Percentiles rank a stretch among this genome's conserved stretches.
Evolutionary conservation across 1,140 invertebrate species (phyloP).

Genomic region (Heliconius eleuchia): DNA sequence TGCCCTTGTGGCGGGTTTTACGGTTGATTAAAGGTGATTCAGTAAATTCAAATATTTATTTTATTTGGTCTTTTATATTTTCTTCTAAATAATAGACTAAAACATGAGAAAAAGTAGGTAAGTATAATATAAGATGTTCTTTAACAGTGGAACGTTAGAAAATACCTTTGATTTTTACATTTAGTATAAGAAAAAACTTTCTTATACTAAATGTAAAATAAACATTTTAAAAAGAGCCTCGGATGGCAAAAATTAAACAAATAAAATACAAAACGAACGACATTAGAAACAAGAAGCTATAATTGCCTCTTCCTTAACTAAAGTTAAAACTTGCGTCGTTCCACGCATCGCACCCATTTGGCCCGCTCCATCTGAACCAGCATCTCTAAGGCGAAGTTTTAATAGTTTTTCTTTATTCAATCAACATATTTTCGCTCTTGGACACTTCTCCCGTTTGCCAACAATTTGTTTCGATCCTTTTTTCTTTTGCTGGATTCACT

Average conservation of each 20-base stretch:
- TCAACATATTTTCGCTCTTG: slow-evolving; percentile 80
- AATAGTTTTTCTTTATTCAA: slow-evolving; percentile 81
- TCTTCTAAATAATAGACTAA: background rate
- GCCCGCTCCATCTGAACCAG: slow-evolving; percentile 62
- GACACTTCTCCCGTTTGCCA: slow-evolving; percentile 77
- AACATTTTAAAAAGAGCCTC: background rate
- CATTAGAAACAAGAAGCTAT: slow-evolving; percentile 41
- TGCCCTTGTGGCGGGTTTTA: background rate
- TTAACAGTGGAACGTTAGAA: background rate
- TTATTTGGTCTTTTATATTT: background rate
- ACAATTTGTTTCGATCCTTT: slow-evolving; percentile 77
- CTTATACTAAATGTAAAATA: too few species aligned
- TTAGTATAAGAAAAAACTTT: slow-evolving; percentile 3
- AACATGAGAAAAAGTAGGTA: background rate
- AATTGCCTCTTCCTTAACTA: slow-evolving; percentile 44
- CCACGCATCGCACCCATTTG: slow-evolving; percentile 63
- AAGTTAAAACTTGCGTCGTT: slow-evolving; percentile 49
- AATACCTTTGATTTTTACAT: slow-evolving; percentile 3
- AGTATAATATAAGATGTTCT: background rate
- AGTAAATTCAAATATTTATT: background rate
- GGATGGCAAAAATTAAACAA: slow-evolving; percentile 30
- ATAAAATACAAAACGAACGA: slow-evolving; percentile 35
- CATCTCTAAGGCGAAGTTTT: slow-evolving; percentile 73
- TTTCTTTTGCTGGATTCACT: slow-evolving; percentile 57
- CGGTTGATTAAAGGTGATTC: slow-evolving; percentile 7